Evolutionary conservation across 37 sponge, comb jelly and placozoan genomes (phyloP).

Genomic region (Ianthella basta): DNA sequence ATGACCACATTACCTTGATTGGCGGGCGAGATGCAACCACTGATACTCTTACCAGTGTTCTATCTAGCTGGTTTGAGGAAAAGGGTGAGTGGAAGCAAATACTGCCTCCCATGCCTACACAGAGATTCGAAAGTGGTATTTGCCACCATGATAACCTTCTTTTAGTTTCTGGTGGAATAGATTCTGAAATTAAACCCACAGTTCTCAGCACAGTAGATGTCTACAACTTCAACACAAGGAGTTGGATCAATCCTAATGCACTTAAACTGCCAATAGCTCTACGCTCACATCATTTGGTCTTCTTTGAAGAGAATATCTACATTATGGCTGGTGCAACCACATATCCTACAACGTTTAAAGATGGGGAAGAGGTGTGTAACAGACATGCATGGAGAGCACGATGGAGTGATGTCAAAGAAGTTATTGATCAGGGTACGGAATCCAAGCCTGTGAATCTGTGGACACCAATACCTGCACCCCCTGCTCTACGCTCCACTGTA

Average conservation of each 20-base stretch:
- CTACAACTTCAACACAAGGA: background rate
- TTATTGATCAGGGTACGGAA: no score
- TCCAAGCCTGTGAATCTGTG: no score
- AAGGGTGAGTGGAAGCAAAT: background rate
- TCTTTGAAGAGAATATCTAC: no score
- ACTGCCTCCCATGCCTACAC: background rate
- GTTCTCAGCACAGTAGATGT: background rate
- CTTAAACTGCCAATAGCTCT: background rate
- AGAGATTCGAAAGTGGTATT: background rate
- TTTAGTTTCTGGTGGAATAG: background rate
- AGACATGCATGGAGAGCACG: no score
- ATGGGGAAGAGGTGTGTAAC: no score
- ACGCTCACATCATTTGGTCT: no score
- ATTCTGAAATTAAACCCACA: no score
- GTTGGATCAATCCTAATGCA: background rate
- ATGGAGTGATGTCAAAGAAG: no score
- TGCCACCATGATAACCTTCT: background rate
- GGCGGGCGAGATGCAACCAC: conserved; percentile 1
- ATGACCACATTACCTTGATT: conserved; percentile 4
- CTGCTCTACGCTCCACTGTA: no score
- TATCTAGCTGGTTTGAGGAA: background rate
- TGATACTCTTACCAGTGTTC: background rate
- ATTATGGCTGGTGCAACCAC: no score
- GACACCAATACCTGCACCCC: no score
- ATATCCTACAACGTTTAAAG: no score